Conservation (phyloP, 2,888 invertebrate species). For the Acanthosepion esculentum region DNA sequence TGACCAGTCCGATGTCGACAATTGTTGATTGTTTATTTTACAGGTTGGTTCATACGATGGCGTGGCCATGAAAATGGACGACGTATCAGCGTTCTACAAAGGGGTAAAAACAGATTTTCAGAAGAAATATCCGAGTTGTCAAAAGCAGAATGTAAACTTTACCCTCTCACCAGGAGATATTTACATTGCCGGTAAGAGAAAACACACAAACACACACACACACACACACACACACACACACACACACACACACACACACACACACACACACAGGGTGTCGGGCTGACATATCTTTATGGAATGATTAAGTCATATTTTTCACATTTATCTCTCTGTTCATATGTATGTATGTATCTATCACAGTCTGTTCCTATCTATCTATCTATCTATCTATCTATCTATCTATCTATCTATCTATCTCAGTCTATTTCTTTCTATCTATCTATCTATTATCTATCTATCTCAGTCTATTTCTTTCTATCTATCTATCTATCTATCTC, state of each 20-base stretch:
- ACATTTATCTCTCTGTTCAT: neutral
- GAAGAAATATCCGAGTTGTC: constrained; percentile 61
- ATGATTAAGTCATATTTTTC: neutral
- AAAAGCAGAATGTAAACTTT: constrained; percentile 62
- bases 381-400: neutral
- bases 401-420: neutral
- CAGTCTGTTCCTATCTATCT: neutral
- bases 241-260: constrained; percentile 35
- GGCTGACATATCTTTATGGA: no score
- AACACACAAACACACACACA: no score
- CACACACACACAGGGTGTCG: neutral
- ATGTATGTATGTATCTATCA: neutral
- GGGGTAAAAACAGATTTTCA: constrained; percentile 55
- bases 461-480: no score
- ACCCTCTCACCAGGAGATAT: constrained; percentile 68
- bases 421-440: neutral
- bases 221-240: neutral
- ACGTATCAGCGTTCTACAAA: constrained; percentile 49
- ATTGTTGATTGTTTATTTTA: neutral
- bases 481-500: no score
- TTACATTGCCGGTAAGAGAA: constrained; percentile 64
- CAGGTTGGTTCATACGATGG: constrained; percentile 68
- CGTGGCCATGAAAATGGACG: constrained; percentile 58
- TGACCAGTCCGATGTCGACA: no score
- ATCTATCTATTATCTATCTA: no score